A percentile compares a stretch with the other conserved stretches of the same genome.
Conservation (phyloP, 2,113 vertebrate genomes). For the Actenoides hombroni region DNA sequence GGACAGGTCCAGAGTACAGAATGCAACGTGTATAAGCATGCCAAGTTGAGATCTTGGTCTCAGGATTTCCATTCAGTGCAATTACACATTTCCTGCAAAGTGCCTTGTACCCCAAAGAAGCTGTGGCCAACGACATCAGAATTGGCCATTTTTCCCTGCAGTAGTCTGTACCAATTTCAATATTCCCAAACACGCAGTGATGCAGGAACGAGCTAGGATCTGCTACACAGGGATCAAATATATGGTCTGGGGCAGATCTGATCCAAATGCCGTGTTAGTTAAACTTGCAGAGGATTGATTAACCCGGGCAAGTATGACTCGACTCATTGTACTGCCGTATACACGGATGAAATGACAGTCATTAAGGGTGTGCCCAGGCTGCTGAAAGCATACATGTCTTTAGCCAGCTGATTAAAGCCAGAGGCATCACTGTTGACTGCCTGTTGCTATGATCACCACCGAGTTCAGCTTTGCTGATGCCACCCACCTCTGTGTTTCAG, state of each 20-base stretch:
- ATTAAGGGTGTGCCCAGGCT: background rate
- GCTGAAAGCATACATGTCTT: background rate
- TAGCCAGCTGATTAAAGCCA: background rate
- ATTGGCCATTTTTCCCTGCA: background rate
- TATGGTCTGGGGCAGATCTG: background rate
- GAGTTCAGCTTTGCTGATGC: background rate
- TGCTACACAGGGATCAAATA: background rate
- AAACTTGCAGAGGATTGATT: background rate
- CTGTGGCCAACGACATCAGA: background rate
- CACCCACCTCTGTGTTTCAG: background rate
- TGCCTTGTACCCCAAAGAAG: background rate
- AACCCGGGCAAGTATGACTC: background rate
- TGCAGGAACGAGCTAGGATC: fast-evolving
- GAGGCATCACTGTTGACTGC: background rate
- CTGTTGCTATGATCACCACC: fast-evolving
- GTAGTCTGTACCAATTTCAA: background rate
- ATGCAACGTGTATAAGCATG: fast-evolving
- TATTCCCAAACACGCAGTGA: background rate
- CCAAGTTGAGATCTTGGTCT: background rate
- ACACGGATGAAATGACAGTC: background rate
- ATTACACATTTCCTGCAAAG: background rate
- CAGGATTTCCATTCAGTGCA: background rate
- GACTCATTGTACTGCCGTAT: background rate
- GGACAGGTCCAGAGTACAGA: background rate
- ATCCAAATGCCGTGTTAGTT: background rate